Evolutionary conservation across 1,140 invertebrate species (phyloP).

Genomic region (Camponotus vicinus): DNA sequence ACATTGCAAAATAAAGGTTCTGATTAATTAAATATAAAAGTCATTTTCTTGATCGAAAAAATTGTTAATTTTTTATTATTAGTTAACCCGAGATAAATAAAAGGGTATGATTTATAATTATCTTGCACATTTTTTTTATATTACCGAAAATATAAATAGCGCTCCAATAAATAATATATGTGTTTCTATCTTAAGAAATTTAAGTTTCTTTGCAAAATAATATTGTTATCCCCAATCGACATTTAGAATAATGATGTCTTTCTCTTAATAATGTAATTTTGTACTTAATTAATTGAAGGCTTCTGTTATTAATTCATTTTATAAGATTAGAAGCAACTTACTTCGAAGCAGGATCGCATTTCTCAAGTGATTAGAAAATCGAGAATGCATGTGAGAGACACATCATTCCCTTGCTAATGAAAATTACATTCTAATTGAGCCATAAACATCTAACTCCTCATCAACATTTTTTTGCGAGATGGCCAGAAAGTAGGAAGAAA

Average conservation of each 20-base stretch:
- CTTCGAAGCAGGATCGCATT: background rate
- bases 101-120: constrained; percentile 8
- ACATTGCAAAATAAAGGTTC: background rate
- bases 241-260: background rate
- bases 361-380: constrained; percentile 11
- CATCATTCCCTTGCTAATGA: constrained; percentile 49
- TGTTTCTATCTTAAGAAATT: background rate
- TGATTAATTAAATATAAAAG: constrained; percentile 68
- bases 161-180: background rate
- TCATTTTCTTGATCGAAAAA: constrained; percentile 60
- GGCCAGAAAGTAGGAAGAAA: no score
- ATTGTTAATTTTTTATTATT: constrained; percentile 52
- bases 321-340: background rate
- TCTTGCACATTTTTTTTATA: background rate
- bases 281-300: background rate
- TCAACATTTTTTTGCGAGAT: no score
- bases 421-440: constrained; percentile 51
- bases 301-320: background rate
- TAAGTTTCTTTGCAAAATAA: background rate
- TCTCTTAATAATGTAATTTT: background rate
- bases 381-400: constrained; percentile 18
- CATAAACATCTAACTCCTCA: no score
- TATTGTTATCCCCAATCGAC: background rate
- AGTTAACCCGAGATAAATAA: background rate
- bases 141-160: background rate